A percentile compares a stretch with the other conserved stretches of the same genome.
Conservation (phyloP, 2,888 invertebrate genomes). For the Chaitophorus viminalis region DNA sequence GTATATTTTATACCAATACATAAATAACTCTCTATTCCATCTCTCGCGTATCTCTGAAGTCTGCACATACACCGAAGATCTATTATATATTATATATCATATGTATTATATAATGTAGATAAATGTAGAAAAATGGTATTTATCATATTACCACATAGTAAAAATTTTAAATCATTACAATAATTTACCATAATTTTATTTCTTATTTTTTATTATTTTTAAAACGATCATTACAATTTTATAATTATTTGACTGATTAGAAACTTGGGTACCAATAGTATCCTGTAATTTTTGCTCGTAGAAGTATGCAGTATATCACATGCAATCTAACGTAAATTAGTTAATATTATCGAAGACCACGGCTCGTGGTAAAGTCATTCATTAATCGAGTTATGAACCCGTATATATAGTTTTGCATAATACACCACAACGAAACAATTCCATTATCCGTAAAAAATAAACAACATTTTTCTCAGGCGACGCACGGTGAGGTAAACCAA, state of each 20-base stretch:
- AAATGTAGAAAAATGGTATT: too few species aligned
- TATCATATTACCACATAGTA: too few species aligned
- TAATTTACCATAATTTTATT: too few species aligned
- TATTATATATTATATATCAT: neutral
- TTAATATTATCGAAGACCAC: neutral
- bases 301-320: too few species aligned
- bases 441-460: constrained; percentile 1
- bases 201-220: too few species aligned
- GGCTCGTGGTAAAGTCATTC: neutral
- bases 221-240: too few species aligned
- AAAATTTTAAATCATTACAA: too few species aligned
- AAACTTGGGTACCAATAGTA: too few species aligned
- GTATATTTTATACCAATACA: too few species aligned
- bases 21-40: neutral
- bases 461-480: neutral
- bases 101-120: neutral
- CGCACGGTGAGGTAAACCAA: neutral
- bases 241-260: too few species aligned
- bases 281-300: too few species aligned
- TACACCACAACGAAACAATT: neutral
- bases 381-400: neutral
- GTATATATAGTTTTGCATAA: neutral
- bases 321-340: too few species aligned
- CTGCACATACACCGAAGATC: neutral
- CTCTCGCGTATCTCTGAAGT: constrained; percentile 15